Percentiles rank a stretch among this genome's conserved stretches.
Evolutionary conservation across 2,888 invertebrate species (phyloP).

Genomic region (Hipparchia sbordonii): DNA sequence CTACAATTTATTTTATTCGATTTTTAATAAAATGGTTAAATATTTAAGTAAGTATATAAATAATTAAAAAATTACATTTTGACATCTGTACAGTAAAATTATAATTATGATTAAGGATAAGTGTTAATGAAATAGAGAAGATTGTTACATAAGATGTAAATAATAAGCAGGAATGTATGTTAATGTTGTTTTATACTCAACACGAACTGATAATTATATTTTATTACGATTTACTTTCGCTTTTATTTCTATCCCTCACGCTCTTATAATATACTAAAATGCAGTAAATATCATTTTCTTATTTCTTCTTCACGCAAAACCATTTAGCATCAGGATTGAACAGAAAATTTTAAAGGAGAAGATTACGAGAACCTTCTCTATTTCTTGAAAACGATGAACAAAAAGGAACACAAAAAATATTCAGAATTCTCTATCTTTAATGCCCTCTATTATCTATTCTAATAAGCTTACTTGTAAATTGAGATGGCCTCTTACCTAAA

Average conservation of each 20-base stretch:
- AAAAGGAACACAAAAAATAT: no score
- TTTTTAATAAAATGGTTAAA: slow-evolving; percentile 12
- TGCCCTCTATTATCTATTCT: no score
- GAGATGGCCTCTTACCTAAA: no score
- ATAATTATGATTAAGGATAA: slow-evolving; percentile 44
- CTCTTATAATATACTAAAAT: neutral
- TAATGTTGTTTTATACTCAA: slow-evolving; percentile 80
- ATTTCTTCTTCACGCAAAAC: no score
- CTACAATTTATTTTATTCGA: neutral
- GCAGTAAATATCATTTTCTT: no score
- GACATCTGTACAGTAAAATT: slow-evolving; percentile 46
- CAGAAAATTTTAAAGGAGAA: no score
- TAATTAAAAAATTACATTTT: neutral
- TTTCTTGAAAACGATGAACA: no score
- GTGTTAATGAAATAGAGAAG: slow-evolving; percentile 30
- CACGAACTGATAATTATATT: slow-evolving; percentile 81
- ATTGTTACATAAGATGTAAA: slow-evolving; percentile 57
- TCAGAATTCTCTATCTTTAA: no score
- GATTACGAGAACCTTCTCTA: no score
- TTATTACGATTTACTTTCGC: slow-evolving; percentile 60
- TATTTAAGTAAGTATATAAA: slow-evolving; percentile 9
- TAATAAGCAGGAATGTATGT: slow-evolving; percentile 55
- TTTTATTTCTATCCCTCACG: slow-evolving; percentile 9
- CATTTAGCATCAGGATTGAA: no score
- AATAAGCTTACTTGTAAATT: no score